Percentiles rank a stretch among this genome's conserved stretches.
These are phyloP conservation scores for Peromyscus maniculatus DNA, from an alignment of 2,113 vertebrate genomes.

Conservation along the genomic window DNA sequence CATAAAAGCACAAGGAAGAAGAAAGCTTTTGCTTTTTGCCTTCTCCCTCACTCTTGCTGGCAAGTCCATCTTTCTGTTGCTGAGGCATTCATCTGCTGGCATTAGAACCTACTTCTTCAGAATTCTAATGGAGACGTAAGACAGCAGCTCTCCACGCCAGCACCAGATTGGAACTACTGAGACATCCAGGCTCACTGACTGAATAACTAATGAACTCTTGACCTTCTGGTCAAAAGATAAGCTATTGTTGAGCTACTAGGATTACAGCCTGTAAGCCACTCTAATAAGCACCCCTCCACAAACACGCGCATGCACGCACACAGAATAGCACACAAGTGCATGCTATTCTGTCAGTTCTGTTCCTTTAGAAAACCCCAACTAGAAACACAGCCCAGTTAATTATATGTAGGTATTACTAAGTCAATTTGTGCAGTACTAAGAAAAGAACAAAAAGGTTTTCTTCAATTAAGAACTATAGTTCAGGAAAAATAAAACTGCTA, in stretches of 20 bases:
- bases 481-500: slow-evolving; percentile 33
- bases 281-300: background rate
- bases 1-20: background rate
- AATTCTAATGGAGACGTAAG: background rate
- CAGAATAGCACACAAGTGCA: background rate
- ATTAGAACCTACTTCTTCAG: background rate
- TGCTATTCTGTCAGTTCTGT: background rate
- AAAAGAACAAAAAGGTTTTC: slow-evolving; percentile 49
- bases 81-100: background rate
- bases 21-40: background rate
- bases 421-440: slow-evolving; percentile 5
- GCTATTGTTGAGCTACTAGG: too few species aligned
- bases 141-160: background rate
- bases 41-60: background rate
- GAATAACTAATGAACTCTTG: background rate
- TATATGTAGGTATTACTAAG: slow-evolving; percentile 40
- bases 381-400: background rate
- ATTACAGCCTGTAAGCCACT: background rate
- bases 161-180: background rate
- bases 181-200: background rate
- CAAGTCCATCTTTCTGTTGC: background rate
- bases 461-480: slow-evolving; percentile 11
- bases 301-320: background rate
- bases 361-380: background rate
- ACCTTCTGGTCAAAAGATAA: background rate